Percentiles rank a stretch among this genome's conserved stretches.
These are phyloP conservation scores for Semicossyphus pulcher DNA, from an alignment of 2,113 vertebrate genomes.

Conservation along the genomic window DNA sequence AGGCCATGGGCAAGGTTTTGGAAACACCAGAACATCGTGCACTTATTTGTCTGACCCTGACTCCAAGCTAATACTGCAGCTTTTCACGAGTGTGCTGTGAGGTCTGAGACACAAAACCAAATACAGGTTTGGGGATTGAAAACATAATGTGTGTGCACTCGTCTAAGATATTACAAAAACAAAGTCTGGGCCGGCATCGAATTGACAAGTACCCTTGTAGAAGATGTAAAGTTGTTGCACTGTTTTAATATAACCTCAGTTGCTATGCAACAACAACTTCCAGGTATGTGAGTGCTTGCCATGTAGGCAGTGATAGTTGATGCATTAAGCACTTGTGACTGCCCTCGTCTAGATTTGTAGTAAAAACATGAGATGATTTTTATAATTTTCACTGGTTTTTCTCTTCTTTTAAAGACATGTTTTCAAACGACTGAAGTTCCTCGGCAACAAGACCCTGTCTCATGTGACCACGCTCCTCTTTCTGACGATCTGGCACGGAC, in stretches of 20 bases:
- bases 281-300: constrained; percentile 24
- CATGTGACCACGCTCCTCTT: constrained; percentile 91
- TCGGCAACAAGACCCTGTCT: constrained; percentile 92
- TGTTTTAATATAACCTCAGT: constrained; percentile 55
- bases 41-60: constrained; percentile 11
- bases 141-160: not conserved
- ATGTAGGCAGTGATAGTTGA: constrained; percentile 7
- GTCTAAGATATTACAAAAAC: not conserved
- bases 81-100: not conserved
- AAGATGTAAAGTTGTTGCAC: constrained; percentile 48
- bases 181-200: not conserved
- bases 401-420: constrained; percentile 83
- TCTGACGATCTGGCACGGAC: constrained; percentile 93
- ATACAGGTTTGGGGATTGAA: not conserved
- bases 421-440: constrained; percentile 94
- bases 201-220: constrained; percentile 1
- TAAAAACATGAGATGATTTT: not conserved
- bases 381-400: not conserved
- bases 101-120: not conserved
- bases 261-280: constrained; percentile 67
- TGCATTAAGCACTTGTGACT: not conserved
- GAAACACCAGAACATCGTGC: not conserved
- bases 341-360: not conserved
- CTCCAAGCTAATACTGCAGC: not conserved
- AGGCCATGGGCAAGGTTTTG: not conserved